Percentiles rank a stretch among this genome's conserved stretches.
phyloP scores from a whole-genome alignment of 2,113 vertebrate genomes.

The Percina caprodes region DNA sequence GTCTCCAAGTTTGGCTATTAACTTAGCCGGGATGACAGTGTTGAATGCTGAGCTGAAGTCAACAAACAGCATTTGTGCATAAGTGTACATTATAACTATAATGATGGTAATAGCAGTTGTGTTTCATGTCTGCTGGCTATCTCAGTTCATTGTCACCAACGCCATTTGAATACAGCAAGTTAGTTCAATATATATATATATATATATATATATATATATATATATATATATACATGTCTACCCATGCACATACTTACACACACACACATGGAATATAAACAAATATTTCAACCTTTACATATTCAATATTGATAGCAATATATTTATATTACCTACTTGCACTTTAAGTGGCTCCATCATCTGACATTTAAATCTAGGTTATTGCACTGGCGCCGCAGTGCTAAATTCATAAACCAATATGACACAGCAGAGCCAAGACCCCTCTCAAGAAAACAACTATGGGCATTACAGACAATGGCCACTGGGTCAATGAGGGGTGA shows the following conservation, averaged over 20 bases:
- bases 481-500: conserved; percentile 73
- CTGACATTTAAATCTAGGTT: conserved; percentile 77
- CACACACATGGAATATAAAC: conserved; percentile 12
- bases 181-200: conserved; percentile 42
- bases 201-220: no score
- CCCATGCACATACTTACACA: neutral
- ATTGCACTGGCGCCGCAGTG: conserved; percentile 64
- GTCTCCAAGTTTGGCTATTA: no score
- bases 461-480: conserved; percentile 66
- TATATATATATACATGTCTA: no score
- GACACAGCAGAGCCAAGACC: conserved; percentile 52
- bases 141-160: conserved; percentile 33
- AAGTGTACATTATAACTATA: no score
- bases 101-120: conserved; percentile 42
- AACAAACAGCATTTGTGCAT: no score
- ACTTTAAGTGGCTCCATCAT: conserved; percentile 63
- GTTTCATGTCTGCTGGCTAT: conserved; percentile 42
- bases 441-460: conserved; percentile 27
- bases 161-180: conserved; percentile 54
- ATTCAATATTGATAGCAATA: conserved; percentile 4
- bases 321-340: conserved; percentile 70
- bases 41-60: no score
- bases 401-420: conserved; percentile 70
- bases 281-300: conserved; percentile 42
- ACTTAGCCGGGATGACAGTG: no score